These are phyloP conservation scores for Myathropa florea DNA, from an alignment of 2,888 invertebrate genomes.

Conservation along the genomic window DNA sequence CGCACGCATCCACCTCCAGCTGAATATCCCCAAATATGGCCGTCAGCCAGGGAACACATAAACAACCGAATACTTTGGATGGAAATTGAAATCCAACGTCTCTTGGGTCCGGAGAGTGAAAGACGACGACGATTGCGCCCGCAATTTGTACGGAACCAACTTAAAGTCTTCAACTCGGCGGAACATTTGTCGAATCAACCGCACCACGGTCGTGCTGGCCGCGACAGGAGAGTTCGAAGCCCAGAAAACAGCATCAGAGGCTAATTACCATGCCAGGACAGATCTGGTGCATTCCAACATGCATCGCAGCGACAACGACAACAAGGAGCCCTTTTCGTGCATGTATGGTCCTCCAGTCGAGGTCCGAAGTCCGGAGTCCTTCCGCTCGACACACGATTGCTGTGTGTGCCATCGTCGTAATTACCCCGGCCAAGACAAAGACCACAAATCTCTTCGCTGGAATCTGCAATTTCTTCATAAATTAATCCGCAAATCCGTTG, in stretches of 20 bases:
- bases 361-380: slow-evolving; percentile 6
- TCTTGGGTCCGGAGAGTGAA: slow-evolving; percentile 7
- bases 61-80: slow-evolving; percentile 29
- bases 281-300: slow-evolving; percentile 53
- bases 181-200: slow-evolving; percentile 42
- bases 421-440: slow-evolving; percentile 46
- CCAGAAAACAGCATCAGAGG: slow-evolving; percentile 39
- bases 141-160: slow-evolving; percentile 50
- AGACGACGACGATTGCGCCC: slow-evolving; percentile 2
- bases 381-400: background rate
- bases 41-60: background rate
- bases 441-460: slow-evolving; percentile 49
- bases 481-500: slow-evolving; percentile 64
- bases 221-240: background rate
- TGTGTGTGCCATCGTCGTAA: slow-evolving; percentile 37
- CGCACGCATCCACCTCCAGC: background rate
- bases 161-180: slow-evolving; percentile 40
- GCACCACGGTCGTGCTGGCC: slow-evolving; percentile 46
- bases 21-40: slow-evolving; percentile 21
- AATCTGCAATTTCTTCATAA: slow-evolving; percentile 61
- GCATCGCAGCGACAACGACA: slow-evolving; percentile 42
- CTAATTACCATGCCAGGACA: slow-evolving; percentile 59
- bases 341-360: slow-evolving; percentile 3
- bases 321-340: slow-evolving; percentile 23
- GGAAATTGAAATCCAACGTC: slow-evolving; percentile 55